Evolutionary conservation across 2,113 vertebrate species (phyloP).

Genomic region (Nipponia nippon): DNA sequence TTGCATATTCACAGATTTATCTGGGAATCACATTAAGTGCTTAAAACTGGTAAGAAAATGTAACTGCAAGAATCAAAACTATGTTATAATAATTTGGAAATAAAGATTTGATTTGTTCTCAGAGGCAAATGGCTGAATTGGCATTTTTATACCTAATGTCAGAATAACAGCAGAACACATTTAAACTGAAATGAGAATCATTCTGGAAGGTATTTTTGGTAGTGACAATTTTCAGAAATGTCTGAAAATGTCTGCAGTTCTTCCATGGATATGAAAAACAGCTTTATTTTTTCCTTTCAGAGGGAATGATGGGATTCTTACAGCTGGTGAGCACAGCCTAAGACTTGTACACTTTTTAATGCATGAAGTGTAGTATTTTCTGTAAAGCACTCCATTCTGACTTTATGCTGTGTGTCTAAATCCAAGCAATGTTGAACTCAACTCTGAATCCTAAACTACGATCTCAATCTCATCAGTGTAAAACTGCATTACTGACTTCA

Average conservation of each 20-base stretch:
- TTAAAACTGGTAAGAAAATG: neutral
- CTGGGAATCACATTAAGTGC: fast-evolving
- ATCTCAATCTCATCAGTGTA: neutral
- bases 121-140: neutral
- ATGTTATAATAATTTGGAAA: neutral
- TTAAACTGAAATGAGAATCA: neutral
- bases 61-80: neutral
- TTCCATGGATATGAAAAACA: neutral
- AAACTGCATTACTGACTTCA: neutral
- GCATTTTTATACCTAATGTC: neutral
- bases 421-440: neutral
- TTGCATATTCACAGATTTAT: neutral
- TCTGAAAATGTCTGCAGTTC: neutral
- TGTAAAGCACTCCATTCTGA: neutral
- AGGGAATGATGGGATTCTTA: neutral
- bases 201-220: neutral
- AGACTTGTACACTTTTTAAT: neutral
- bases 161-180: neutral
- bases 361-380: neutral
- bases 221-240: neutral
- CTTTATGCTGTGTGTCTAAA: neutral
- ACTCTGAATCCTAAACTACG: neutral
- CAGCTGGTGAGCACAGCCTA: neutral
- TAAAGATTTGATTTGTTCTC: neutral
- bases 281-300: neutral